Base-by-base conservation (phyloP, 2,888 invertebrate species). In the Acrobasis suavella region DNA sequence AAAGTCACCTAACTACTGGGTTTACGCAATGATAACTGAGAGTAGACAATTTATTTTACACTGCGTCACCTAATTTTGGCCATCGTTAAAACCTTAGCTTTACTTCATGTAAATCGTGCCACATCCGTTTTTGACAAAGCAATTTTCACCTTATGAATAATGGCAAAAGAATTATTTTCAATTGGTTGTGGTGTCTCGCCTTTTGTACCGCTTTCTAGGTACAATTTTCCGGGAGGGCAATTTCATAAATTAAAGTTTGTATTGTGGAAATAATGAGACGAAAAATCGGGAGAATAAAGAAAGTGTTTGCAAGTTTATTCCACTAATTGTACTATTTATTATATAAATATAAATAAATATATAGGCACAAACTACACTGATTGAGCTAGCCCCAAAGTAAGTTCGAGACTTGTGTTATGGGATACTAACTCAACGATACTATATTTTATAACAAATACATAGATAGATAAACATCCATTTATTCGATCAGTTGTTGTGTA, bases 221-320 rank as follows among this genome's bases (percentile, higher is more conserved):
- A 68, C 70, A 70, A 74, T 77, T 80, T 67, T 81, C 78, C 75
- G 71, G 72, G 71, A 67, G 71, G 71, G 76, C 79, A 80, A 84
- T 83, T 82, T 84, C 80, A 80, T 82, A 86, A 85, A 86, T 87
- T 82, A 85, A 81, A 78, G 80, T 73, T 67, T 65, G 67, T 72
- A 69, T 70, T 66, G 69, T 67, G 70, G 69, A 73, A 68, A 74
- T 64, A 22, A 52, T 17, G 66, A 46, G 46, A 46, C 14, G 42
- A 46, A 42, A 9, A 42, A 42, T 42, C 12, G 12, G 14, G 14
- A 46, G 5, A 46, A 46, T 46, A 46, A 3, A 46, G 46, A 42
- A 32, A 32, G 5, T 32, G 9, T 42, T 42, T 14, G 46, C 6
- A 46, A n/a, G 7, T 46, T 14, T 46, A n/a, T 46, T 46, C 12